Percentiles rank a stretch among this genome's conserved stretches.
Conservation (phyloP, 2,113 vertebrate genomes). For the Syngnathus typhle region DNA sequence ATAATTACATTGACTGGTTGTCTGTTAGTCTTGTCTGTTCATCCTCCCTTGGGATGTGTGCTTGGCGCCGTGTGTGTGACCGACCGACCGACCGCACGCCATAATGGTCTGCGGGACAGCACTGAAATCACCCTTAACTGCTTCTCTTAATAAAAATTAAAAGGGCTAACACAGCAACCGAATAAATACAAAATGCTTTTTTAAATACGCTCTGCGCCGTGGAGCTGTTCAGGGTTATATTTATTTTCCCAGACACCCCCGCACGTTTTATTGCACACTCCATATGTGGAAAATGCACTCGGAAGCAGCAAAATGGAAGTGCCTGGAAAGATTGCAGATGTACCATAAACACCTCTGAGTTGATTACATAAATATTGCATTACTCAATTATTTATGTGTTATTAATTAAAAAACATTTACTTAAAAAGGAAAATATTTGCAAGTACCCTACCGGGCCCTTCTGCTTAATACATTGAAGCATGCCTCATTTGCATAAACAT, state of each 20-base stretch:
- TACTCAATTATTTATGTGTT: conserved; percentile 46
- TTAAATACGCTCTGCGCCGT: conserved; percentile 34
- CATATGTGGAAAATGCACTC: conserved; percentile 47
- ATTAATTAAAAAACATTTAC: conserved; percentile 44
- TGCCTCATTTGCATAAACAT: conserved; percentile 29
- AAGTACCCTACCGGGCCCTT: conserved; percentile 25
- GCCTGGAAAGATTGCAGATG: conserved; percentile 35
- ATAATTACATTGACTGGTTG: conserved; percentile 66
- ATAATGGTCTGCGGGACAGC: conserved; percentile 16
- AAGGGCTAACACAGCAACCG: conserved; percentile 28
- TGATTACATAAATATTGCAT: conserved; percentile 53
- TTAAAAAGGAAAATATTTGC: conserved; percentile 51
- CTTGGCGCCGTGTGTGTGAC: conserved; percentile 11
- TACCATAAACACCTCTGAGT: conserved; percentile 43
- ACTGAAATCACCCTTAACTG: conserved; percentile 23
- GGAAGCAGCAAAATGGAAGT: conserved; percentile 33
- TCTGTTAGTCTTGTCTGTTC: conserved; percentile 51
- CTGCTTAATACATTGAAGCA: conserved; percentile 26
- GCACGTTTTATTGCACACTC: conserved; percentile 39
- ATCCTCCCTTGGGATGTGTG: conserved; percentile 42
- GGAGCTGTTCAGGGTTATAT: conserved; percentile 45
- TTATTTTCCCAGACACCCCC: conserved; percentile 47
- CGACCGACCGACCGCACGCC: too few relatives aligned
- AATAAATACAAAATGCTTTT: conserved; percentile 29
- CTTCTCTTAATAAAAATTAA: conserved; percentile 34